Evolutionary conservation across 1,140 invertebrate genomes (phyloP).

Genomic region (Cyclina sinensis): DNA sequence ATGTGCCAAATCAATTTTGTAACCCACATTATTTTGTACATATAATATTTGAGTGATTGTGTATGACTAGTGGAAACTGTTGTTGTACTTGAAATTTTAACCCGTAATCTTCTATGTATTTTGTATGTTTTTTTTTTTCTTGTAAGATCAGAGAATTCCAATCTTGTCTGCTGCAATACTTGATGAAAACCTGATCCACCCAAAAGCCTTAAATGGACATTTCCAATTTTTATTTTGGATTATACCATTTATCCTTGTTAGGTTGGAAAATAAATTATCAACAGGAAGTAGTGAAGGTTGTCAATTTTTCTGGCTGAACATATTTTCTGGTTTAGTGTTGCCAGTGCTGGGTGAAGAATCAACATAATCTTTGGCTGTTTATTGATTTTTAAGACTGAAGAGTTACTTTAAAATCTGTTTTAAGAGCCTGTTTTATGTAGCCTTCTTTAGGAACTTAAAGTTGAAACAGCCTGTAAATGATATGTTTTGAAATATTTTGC

Average conservation of each 20-base stretch:
- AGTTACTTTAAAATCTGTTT: too few species aligned
- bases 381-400: too few species aligned
- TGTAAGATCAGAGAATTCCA: constrained; percentile 1
- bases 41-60: background rate
- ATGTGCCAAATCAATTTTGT: constrained; percentile 20
- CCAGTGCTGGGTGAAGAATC: too few species aligned
- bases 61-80: background rate
- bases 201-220: too few species aligned
- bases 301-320: background rate
- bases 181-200: background rate
- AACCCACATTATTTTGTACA: background rate
- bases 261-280: too few species aligned
- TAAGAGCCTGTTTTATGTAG: too few species aligned
- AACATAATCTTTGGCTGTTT: too few species aligned
- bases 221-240: too few species aligned
- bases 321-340: too few species aligned
- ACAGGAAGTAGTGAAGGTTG: background rate
- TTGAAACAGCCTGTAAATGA: background rate
- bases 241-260: background rate
- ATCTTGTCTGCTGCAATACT: background rate
- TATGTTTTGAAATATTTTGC: background rate
- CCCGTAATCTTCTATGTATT: background rate
- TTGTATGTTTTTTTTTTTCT: background rate
- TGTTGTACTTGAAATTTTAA: background rate
- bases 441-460: background rate